phyloP scores from a whole-genome alignment of 2,888 invertebrate genomes.

The Parnassius apollo region DNA sequence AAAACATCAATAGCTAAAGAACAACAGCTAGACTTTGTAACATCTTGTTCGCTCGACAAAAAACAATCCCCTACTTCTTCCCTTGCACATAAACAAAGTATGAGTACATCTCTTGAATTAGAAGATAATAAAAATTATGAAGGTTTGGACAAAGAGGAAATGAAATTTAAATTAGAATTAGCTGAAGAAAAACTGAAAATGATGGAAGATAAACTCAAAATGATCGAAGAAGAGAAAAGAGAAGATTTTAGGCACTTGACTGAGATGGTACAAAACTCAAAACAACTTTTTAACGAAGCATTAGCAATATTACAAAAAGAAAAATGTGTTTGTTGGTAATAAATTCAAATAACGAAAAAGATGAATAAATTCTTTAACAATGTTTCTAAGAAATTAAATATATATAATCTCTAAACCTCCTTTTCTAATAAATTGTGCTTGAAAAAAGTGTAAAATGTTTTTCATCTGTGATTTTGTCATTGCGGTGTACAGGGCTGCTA shows the following conservation, averaged over 20 bases:
- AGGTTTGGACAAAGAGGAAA: conserved; percentile 61
- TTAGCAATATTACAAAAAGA: conserved; percentile 66
- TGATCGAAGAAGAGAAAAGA: conserved; percentile 83
- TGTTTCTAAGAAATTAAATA: too few relatives aligned
- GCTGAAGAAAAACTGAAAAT: conserved; percentile 85
- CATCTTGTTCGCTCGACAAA: conserved; percentile 31
- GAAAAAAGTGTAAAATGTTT: too few relatives aligned
- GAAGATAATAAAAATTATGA: conserved; percentile 48
- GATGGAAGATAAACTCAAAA: conserved; percentile 82
- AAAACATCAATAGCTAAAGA: conserved; percentile 50
- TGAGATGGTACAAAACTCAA: conserved; percentile 80
- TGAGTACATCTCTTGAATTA: conserved; percentile 50
- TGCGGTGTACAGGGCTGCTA: too few relatives aligned
- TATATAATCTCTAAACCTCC: too few relatives aligned
- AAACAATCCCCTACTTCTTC: conserved; percentile 52
- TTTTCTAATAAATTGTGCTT: too few relatives aligned
- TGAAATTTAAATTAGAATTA: conserved; percentile 78
- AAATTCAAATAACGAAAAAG: conserved; percentile 25
- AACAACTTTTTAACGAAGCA: conserved; percentile 79
- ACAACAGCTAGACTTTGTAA: conserved; percentile 33
- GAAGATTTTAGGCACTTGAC: conserved; percentile 79
- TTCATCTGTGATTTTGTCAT: too few relatives aligned
- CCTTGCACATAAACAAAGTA: conserved; percentile 52
- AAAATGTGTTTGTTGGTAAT: conserved; percentile 62
- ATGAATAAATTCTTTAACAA: not conserved